Evolutionary conservation across 2,888 invertebrate genomes (phyloP), one percentile per base, ranked within the genome.

Genomic region (Clivina fossor): DNA sequence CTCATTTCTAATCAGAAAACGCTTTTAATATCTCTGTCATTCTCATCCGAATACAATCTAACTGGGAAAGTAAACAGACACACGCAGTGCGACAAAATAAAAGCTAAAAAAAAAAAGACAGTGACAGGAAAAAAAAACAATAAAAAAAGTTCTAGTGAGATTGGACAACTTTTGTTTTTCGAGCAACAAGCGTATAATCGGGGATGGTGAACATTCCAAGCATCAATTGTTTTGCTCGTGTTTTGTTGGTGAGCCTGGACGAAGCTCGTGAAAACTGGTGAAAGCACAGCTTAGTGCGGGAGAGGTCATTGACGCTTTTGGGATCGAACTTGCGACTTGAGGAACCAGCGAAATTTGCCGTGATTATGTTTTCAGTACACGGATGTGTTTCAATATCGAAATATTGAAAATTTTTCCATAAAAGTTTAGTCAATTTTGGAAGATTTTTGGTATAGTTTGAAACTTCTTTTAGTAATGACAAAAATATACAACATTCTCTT

Each of bases 261-360:
- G 44, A 30, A 3, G 11, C 30, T 30, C 28, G 22, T 22, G 16
- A 15, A 22, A 9, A 38, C 11, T 20, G 8, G 26, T 5, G 44
- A 30, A 44, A 44, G n/a, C 28, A 30, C 44, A 32, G 44, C 30
- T 32, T 28, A 30, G 38, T n/a, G 30, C 30, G 11, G 30, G 24
- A 44, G 18, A 48, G 48, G 48, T 48, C 48, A 48, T 37, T 48
- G 33, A 33, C 40, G 9, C 30, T 13, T n/a, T n/a, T n/a, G n/a
- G 32, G 32, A 32, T 32, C 32, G 32, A 32, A 32, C 32, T 15
- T 13, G 32, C 32, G 32, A 32, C 32, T 32, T 11, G 11, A 32
- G 32, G 11, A 32, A 32, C 15, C 32, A 13, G 5, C 7, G 2
- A 2, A 15, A 11, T 32, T 32, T 32, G 1, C 32, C n/a, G 32